Conservation (phyloP, 2,888 invertebrate genomes). For the Rhogogaster chlorosoma region DNA sequence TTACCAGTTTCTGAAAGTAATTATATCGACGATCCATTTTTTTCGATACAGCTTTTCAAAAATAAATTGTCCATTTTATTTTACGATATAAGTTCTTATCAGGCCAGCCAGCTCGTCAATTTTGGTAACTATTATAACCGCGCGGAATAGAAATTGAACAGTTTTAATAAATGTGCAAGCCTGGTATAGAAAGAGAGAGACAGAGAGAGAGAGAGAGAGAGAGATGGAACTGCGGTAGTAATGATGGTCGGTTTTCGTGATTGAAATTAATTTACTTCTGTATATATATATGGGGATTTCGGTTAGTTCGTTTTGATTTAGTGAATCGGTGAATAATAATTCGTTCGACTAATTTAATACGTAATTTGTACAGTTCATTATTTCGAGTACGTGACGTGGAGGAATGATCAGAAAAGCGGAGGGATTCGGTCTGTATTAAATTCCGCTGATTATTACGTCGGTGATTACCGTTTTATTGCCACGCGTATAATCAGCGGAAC, state of each 20-base stretch:
- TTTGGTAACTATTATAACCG: background rate
- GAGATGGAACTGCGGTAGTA: background rate
- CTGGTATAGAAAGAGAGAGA: background rate
- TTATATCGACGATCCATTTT: too few relatives aligned
- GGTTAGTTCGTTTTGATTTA: background rate
- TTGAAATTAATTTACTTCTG: background rate
- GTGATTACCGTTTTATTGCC: background rate
- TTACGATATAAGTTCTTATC: too few relatives aligned
- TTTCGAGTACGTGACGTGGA: background rate
- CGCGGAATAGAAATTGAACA: background rate
- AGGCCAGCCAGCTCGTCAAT: background rate
- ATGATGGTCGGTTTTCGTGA: background rate
- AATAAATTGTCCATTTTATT: too few relatives aligned
- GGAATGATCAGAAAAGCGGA: background rate
- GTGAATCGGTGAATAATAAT: background rate
- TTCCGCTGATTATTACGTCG: background rate
- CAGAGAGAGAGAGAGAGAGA: background rate
- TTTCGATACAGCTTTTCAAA: too few relatives aligned
- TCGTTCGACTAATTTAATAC: background rate
- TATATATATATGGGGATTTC: background rate
- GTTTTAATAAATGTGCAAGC: background rate
- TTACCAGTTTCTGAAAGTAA: too few relatives aligned
- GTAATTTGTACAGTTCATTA: conserved; percentile 17
- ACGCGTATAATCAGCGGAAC: background rate
- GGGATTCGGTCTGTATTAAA: background rate